These are phyloP conservation scores for Orthosia incerta DNA, from an alignment of 2,888 invertebrate genomes.

Conservation along the genomic window DNA sequence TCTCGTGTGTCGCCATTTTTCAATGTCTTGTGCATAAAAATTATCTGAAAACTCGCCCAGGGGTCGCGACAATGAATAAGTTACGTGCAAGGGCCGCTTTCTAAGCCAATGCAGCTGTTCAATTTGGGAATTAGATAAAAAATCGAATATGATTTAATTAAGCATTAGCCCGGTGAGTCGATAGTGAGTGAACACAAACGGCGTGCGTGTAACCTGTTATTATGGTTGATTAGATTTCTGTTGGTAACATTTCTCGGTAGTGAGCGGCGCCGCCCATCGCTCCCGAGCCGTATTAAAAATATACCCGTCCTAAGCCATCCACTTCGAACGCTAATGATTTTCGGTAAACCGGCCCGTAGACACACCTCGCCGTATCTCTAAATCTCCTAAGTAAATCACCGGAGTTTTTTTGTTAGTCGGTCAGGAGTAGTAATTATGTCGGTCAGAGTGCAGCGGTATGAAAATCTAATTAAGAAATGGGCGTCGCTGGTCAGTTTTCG, in stretches of 20 bases:
- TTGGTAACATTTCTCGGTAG: slow-evolving; percentile 91
- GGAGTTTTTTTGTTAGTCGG: slow-evolving; percentile 84
- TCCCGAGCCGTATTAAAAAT: slow-evolving; percentile 90
- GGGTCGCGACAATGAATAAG: slow-evolving; percentile 73
- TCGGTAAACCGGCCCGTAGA: slow-evolving; percentile 89
- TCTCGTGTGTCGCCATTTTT: slow-evolving; percentile 77
- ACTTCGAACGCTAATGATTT: slow-evolving; percentile 89
- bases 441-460: slow-evolving; percentile 90
- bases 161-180: slow-evolving; percentile 86
- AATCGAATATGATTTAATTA: slow-evolving; percentile 89
- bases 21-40: slow-evolving; percentile 71
- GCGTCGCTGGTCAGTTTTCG: slow-evolving; percentile 82
- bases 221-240: slow-evolving; percentile 91
- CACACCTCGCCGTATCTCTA: slow-evolving; percentile 87
- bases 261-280: slow-evolving; percentile 89
- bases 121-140: slow-evolving; percentile 80
- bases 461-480: slow-evolving; percentile 90
- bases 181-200: slow-evolving; percentile 89
- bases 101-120: slow-evolving; percentile 81
- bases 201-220: slow-evolving; percentile 90
- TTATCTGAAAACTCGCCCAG: slow-evolving; percentile 52
- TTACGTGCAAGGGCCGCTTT: slow-evolving; percentile 71
- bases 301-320: slow-evolving; percentile 88
- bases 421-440: slow-evolving; percentile 90
- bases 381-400: slow-evolving; percentile 90